Conservation (phyloP, 1,140 invertebrate genomes). For the Scaptodrosophila lebanonensis region DNA sequence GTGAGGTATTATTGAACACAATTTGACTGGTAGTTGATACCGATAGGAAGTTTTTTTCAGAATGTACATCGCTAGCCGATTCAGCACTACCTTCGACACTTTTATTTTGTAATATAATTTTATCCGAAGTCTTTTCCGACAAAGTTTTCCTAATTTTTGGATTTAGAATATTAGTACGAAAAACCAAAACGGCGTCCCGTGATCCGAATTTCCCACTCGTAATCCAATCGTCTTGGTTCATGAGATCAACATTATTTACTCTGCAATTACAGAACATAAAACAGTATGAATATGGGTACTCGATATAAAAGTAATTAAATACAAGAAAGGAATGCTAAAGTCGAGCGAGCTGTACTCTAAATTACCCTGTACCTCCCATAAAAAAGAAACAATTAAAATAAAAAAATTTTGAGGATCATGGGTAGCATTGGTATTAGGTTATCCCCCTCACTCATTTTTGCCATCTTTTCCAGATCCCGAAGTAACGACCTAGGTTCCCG, state of each 20-base stretch:
- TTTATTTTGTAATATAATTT: constrained; percentile 11
- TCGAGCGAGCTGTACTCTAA: too few relatives aligned
- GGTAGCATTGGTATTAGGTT: too few relatives aligned
- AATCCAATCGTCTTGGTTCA: constrained; percentile 63
- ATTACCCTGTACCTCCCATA: too few relatives aligned
- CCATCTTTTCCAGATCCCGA: too few relatives aligned
- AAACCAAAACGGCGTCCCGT: constrained; percentile 69
- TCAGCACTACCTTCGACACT: constrained; percentile 1
- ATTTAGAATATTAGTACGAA: constrained; percentile 66
- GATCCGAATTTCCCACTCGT: constrained; percentile 71
- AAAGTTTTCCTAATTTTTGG: constrained; percentile 50
- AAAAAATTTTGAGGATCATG: too few relatives aligned
- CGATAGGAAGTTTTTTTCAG: constrained; percentile 5
- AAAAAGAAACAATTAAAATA: too few relatives aligned
- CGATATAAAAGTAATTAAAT: too few relatives aligned
- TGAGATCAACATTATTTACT: constrained; percentile 30
- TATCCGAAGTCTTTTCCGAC: constrained; percentile 18
- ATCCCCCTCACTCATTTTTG: too few relatives aligned
- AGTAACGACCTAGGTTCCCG: too few relatives aligned
- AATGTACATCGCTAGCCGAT: not conserved
- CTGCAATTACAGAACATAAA: constrained; percentile 9
- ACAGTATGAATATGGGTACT: not conserved
- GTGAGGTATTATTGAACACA: constrained; percentile 16
- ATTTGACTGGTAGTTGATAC: constrained; percentile 15
- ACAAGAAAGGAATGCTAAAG: too few relatives aligned